Percentiles rank a stretch among this genome's conserved stretches.
These are phyloP conservation scores for Alaudala cheleensis DNA, from an alignment of 2,113 vertebrate species.

Conservation along the genomic window DNA sequence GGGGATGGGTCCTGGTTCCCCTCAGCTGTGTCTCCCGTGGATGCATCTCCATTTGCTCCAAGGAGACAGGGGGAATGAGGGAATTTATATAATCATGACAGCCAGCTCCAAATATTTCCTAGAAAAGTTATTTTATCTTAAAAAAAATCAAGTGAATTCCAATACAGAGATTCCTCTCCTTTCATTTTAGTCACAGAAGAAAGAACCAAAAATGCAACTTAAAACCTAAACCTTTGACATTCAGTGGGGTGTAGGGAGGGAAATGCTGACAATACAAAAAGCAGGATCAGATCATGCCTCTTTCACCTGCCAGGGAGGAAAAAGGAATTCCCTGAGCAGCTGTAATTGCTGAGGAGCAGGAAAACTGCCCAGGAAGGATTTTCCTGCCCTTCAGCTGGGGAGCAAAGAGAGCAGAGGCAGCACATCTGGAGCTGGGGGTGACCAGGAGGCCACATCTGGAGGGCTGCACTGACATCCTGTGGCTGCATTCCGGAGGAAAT, in stretches of 20 bases:
- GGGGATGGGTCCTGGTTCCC: neutral
- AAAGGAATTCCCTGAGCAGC: neutral
- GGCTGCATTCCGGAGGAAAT: neutral
- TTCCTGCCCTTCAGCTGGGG: neutral
- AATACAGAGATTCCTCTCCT: neutral
- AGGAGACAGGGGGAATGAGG: neutral
- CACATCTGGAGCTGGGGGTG: constrained; percentile 1
- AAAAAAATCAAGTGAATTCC: neutral
- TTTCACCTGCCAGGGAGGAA: neutral
- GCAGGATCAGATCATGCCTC: neutral
- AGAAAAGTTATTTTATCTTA: neutral
- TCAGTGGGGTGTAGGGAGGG: neutral
- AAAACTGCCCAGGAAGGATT: neutral
- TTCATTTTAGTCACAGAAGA: neutral
- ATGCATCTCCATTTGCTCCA: neutral
- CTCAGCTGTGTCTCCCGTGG: neutral
- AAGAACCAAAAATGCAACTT: neutral
- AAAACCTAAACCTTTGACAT: neutral
- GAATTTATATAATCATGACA: neutral
- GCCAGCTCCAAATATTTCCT: neutral
- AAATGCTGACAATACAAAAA: neutral
- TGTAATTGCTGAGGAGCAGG: neutral
- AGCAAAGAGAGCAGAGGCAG: neutral
- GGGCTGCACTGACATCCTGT: neutral
- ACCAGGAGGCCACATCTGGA: neutral